phyloP scores from a whole-genome alignment of 2,113 vertebrate species.

The Etheostoma spectabile region DNA sequence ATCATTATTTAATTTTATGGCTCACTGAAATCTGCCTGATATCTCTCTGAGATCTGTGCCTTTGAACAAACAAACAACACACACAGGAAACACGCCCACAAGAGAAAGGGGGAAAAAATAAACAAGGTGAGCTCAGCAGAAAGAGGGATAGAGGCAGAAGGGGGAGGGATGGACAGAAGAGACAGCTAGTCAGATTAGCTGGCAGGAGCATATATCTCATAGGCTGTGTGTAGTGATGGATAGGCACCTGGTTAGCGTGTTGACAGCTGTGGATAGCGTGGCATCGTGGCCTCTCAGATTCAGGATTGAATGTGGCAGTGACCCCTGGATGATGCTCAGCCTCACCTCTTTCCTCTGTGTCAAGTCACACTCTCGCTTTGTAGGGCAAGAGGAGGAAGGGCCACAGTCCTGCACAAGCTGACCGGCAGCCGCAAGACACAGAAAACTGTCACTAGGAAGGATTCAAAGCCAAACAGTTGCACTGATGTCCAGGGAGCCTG shows the following conservation, averaged over 20 bases:
- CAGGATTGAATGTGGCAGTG: conserved; percentile 44
- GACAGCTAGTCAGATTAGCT: conserved; percentile 63
- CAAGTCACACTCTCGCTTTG: conserved; percentile 27
- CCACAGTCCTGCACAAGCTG: conserved; percentile 51
- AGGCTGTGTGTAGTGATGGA: conserved; percentile 53
- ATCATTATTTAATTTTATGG: conserved; percentile 71
- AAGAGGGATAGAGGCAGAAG: conserved; percentile 38
- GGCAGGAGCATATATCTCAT: conserved; percentile 54
- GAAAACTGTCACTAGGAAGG: conserved; percentile 41
- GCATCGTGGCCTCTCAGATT: conserved; percentile 47
- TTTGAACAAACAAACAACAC: conserved; percentile 54
- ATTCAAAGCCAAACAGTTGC: conserved; percentile 38
- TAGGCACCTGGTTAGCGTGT: conserved; percentile 56
- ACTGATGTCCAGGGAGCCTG: conserved; percentile 1
- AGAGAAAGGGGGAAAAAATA: conserved; percentile 36
- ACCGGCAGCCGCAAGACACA: conserved; percentile 50
- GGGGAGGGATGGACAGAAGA: conserved; percentile 44
- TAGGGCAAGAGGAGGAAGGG: conserved; percentile 52
- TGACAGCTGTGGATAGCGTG: conserved; percentile 54
- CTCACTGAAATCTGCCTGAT: conserved; percentile 61
- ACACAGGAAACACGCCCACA: conserved; percentile 54
- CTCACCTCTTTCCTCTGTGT: conserved; percentile 30
- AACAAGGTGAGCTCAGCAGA: conserved; percentile 72
- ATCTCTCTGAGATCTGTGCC: conserved; percentile 49
- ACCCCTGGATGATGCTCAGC: conserved; percentile 51